These are phyloP conservation scores for Cydia strobilella DNA, from an alignment of 1,140 invertebrate species.

Conservation along the genomic window DNA sequence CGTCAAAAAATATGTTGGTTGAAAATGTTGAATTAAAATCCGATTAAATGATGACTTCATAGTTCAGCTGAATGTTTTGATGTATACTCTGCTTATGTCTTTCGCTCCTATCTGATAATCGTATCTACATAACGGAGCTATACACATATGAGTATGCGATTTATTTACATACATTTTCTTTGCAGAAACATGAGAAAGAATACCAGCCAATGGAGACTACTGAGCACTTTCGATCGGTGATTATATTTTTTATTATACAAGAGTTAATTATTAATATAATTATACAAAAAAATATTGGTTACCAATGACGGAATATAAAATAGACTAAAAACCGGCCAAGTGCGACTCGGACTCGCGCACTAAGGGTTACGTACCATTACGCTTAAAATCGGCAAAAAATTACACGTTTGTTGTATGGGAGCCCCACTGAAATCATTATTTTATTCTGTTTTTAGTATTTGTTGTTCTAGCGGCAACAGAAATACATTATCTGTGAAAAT, in stretches of 20 bases:
- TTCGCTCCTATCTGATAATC: conserved; percentile 57
- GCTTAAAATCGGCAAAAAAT: too few relatives aligned
- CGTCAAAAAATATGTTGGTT: too few relatives aligned
- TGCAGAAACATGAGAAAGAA: neutral
- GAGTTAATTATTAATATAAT: neutral
- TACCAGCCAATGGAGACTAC: neutral
- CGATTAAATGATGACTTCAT: conserved; percentile 48
- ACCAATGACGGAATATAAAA: too few relatives aligned
- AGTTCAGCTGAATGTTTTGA: conserved; percentile 56
- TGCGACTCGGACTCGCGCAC: too few relatives aligned
- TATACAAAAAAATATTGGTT: too few relatives aligned
- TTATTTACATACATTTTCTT: neutral
- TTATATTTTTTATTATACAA: neutral
- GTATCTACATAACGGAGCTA: neutral
- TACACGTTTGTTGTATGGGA: too few relatives aligned
- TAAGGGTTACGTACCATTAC: too few relatives aligned
- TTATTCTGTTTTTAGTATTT: too few relatives aligned
- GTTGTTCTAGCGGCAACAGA: too few relatives aligned
- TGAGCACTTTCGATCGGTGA: neutral
- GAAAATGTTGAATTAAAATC: neutral
- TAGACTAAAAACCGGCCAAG: too few relatives aligned
- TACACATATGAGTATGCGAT: neutral
- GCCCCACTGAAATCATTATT: too few relatives aligned
- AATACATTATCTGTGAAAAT: too few relatives aligned
- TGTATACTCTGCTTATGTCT: conserved; percentile 47